Percentiles rank a stretch among this genome's conserved stretches.
phyloP scores from a whole-genome alignment of 2,888 invertebrate species.

The Agriopis leucophaearia region DNA sequence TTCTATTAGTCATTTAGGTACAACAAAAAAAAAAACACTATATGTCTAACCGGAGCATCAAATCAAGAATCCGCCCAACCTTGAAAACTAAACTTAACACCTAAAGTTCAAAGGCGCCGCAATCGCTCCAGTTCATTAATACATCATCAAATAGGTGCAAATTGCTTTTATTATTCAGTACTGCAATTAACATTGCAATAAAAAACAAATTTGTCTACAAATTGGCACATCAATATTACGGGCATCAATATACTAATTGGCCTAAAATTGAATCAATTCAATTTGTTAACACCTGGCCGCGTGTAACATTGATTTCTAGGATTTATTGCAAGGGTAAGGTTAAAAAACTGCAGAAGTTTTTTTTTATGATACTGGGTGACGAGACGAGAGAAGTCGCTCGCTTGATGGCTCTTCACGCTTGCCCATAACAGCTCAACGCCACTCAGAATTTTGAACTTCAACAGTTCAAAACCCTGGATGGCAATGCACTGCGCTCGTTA shows the following conservation, averaged over 20 bases:
- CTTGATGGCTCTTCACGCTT: too few relatives aligned
- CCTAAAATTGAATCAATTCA: constrained; percentile 28
- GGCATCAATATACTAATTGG: constrained; percentile 24
- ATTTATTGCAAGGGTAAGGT: background rate
- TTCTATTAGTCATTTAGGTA: too few relatives aligned
- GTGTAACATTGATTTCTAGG: constrained; percentile 21
- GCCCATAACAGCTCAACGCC: too few relatives aligned
- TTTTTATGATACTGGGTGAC: too few relatives aligned
- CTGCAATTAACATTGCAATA: constrained; percentile 34
- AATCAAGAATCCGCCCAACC: background rate
- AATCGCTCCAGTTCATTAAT: constrained; percentile 35
- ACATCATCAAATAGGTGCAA: constrained; percentile 28
- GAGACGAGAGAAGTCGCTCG: too few relatives aligned
- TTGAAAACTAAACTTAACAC: constrained; percentile 7
- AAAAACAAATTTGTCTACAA: constrained; percentile 35
- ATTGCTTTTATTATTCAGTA: constrained; percentile 27
- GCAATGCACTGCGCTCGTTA: too few relatives aligned
- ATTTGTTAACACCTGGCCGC: constrained; percentile 14
- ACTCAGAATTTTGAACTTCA: too few relatives aligned
- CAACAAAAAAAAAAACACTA: too few relatives aligned
- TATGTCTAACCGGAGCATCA: too few relatives aligned
- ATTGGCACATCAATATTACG: constrained; percentile 31
- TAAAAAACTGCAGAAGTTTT: background rate
- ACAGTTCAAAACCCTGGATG: too few relatives aligned
- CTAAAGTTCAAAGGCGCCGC: constrained; percentile 20